A percentile compares a stretch with the other conserved stretches of the same genome.
phyloP scores from a whole-genome alignment of 1,140 invertebrate species.

The Ceratoteleas bidentatus region DNA sequence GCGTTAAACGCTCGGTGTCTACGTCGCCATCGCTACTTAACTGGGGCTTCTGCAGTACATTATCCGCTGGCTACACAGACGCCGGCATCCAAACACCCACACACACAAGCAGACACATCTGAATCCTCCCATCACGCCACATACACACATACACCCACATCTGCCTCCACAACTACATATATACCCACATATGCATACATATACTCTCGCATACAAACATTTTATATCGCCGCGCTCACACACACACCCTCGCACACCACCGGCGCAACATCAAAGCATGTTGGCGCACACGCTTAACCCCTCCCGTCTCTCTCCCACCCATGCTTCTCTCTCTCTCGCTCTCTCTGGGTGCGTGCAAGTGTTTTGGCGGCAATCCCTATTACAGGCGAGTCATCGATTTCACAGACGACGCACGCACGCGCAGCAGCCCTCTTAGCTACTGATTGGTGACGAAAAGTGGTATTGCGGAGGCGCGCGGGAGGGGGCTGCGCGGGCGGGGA shows the following conservation, averaged over 20 bases:
- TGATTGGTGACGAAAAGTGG: conserved; percentile 72
- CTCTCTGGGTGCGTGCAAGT: conserved; percentile 52
- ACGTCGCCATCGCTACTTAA: conserved; percentile 75
- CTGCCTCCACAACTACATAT: neutral
- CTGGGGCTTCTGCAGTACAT: conserved; percentile 65
- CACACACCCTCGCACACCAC: neutral
- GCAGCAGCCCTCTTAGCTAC: conserved; percentile 67
- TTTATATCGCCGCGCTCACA: no score
- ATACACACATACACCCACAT: neutral
- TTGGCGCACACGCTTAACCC: conserved; percentile 30
- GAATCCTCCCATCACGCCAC: neutral
- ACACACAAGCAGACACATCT: conserved; percentile 2
- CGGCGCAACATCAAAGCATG: conserved; percentile 35
- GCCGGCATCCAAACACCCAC: conserved; percentile 10
- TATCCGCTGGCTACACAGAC: conserved; percentile 36
- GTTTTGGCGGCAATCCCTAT: conserved; percentile 71
- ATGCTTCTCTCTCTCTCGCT: conserved; percentile 9
- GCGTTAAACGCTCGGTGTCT: conserved; percentile 60
- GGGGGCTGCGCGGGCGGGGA: conserved; percentile 13
- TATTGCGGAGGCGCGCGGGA: conserved; percentile 50
- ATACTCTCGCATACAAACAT: no score
- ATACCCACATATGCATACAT: neutral
- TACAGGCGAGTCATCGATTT: conserved; percentile 72
- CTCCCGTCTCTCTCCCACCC: conserved; percentile 6
- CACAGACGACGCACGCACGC: conserved; percentile 69